Conservation (phyloP, 2,113 vertebrate species). For the Mugil cephalus region DNA sequence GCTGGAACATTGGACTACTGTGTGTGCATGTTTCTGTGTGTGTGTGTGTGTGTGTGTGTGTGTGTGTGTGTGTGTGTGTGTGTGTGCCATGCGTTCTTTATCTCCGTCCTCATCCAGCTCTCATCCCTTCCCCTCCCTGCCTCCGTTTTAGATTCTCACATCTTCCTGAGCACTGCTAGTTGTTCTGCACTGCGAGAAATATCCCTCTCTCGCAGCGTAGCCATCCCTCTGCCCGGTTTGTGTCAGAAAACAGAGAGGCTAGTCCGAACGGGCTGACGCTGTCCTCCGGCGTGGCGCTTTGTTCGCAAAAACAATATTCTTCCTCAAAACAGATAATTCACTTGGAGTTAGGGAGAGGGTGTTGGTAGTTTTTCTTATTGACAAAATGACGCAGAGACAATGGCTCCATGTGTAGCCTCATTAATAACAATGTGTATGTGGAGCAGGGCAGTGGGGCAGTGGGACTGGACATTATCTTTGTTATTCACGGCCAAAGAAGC, state of each 20-base stretch:
- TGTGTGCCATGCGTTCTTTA: slow-evolving; percentile 12
- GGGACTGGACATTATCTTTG: slow-evolving; percentile 44
- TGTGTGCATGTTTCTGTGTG: slow-evolving; percentile 19
- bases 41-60: no score
- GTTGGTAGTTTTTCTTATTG: slow-evolving; percentile 18
- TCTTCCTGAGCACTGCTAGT: slow-evolving; percentile 37
- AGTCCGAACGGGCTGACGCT: not conserved
- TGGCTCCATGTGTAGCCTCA: slow-evolving; percentile 37
- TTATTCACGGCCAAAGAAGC: slow-evolving; percentile 31
- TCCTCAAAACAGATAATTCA: slow-evolving; percentile 13
- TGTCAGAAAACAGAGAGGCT: slow-evolving; percentile 9
- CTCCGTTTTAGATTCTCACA: slow-evolving; percentile 39
- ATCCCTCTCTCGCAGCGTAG: slow-evolving; percentile 17
- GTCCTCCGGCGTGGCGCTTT: slow-evolving; percentile 5
- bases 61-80: no score
- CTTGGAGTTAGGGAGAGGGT: slow-evolving; percentile 11
- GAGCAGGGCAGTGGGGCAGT: slow-evolving; percentile 19
- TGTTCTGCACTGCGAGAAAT: slow-evolving; percentile 14
- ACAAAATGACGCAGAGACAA: slow-evolving; percentile 36
- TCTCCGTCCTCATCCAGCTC: slow-evolving; percentile 26
- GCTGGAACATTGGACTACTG: slow-evolving; percentile 49
- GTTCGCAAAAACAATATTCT: slow-evolving; percentile 1
- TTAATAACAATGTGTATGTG: slow-evolving; percentile 58
- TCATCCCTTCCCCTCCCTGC: slow-evolving; percentile 19
- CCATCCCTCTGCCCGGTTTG: not conserved